Conservation (phyloP, 2,888 invertebrate genomes). For the Troglohyphantes excavatus region DNA sequence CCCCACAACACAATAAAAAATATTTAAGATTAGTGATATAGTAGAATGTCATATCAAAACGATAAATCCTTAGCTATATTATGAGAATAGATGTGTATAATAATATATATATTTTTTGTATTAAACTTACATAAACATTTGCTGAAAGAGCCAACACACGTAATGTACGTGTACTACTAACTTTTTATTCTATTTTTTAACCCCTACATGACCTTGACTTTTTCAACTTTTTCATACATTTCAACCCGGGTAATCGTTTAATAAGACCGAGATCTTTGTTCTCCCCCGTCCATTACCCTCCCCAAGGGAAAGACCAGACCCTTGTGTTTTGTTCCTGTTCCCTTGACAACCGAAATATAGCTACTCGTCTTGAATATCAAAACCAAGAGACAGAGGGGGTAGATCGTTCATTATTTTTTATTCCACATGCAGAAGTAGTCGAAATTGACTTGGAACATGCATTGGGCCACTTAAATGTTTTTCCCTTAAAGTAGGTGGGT, state of each 20-base stretch:
- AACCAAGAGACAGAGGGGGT: conserved; percentile 1
- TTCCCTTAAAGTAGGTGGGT: conserved; percentile 22
- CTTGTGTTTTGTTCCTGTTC: conserved; percentile 56
- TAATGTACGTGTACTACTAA: no score
- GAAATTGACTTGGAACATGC: neutral
- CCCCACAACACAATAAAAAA: no score
- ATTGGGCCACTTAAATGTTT: conserved; percentile 59
- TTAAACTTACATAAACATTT: no score
- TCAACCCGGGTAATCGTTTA: neutral
- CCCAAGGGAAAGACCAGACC: conserved; percentile 5
- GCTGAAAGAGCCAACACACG: no score
- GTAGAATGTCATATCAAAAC: no score
- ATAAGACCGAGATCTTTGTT: neutral
- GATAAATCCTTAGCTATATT: no score
- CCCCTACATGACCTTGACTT: neutral
- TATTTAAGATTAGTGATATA: no score
- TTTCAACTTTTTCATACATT: neutral
- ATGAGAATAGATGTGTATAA: no score
- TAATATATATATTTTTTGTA: no score
- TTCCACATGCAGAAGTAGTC: conserved; percentile 3
- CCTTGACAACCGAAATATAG: conserved; percentile 43
- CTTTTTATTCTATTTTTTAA: no score
- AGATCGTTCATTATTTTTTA: conserved; percentile 21
- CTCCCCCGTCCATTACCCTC: neutral
- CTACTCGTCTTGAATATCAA: conserved; percentile 66